Conservation (phyloP, 2,797 vertebrate species). For the Takifugu ocellatus region DNA sequence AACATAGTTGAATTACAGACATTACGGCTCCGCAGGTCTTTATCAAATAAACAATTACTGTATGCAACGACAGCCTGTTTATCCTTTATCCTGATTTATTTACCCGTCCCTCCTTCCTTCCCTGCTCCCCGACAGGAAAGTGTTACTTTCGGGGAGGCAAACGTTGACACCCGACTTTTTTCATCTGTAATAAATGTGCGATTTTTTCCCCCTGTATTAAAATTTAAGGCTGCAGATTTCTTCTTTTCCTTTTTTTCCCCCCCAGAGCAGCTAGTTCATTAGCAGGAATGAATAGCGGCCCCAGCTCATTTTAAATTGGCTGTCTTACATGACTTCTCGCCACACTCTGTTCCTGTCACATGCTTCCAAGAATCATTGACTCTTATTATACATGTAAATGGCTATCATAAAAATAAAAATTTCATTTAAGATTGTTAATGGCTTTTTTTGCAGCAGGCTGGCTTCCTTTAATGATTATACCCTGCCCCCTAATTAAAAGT, state of each 20-base stretch:
- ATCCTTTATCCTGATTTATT: constrained; percentile 79
- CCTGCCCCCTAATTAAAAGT: constrained; percentile 99
- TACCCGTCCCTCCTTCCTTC: constrained; percentile 47
- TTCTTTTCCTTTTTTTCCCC: constrained; percentile 62
- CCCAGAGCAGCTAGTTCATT: constrained; percentile 97
- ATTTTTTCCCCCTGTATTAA: constrained; percentile 82
- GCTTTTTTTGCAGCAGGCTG: constrained; percentile 96
- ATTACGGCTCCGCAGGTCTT: constrained; percentile 91
- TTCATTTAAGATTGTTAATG: constrained; percentile 99
- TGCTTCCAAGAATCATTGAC: constrained; percentile 99
- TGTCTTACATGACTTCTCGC: constrained; percentile 99
- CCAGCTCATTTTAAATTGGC: constrained; percentile 97
- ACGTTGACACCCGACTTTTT: constrained; percentile 52
- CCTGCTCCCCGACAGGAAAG: constrained; percentile 11
- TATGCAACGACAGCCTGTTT: constrained; percentile 75
- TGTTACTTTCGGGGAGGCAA: constrained; percentile 56
- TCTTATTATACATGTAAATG: constrained; percentile 99
- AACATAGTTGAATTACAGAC: constrained; percentile 84
- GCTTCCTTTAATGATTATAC: constrained; percentile 99
- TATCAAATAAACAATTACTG: constrained; percentile 81
- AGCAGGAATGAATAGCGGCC: constrained; percentile 99
- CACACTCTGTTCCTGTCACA: constrained; percentile 99
- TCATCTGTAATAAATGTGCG: constrained; percentile 68
- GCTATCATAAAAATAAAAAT: constrained; percentile 99
- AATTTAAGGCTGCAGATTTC: constrained; percentile 93